phyloP scores from a whole-genome alignment of 2,113 vertebrate species.

The Axis porcinus region DNA sequence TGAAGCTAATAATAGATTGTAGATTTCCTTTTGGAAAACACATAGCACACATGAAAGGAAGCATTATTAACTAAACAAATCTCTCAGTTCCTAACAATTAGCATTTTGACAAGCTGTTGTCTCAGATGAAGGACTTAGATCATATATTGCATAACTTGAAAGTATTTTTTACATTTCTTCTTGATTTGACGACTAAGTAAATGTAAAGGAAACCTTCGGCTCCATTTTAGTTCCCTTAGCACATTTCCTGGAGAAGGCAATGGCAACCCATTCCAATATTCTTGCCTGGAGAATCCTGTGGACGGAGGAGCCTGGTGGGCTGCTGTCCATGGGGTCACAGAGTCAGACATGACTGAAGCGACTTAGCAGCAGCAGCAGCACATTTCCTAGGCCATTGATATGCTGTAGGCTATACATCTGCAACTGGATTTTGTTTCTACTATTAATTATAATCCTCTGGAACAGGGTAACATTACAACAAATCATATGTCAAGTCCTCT shows the following conservation, averaged over 20 bases:
- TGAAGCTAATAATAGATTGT: constrained; percentile 49
- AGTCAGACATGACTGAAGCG: too few relatives aligned
- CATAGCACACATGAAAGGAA: constrained; percentile 40
- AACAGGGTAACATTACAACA: not conserved
- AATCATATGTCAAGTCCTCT: constrained; percentile 14
- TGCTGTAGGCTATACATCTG: not conserved
- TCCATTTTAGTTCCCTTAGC: not conserved
- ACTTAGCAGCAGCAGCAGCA: too few relatives aligned
- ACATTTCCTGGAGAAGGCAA: not conserved
- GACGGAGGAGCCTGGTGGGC: too few relatives aligned
- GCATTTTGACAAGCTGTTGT: constrained; percentile 65
- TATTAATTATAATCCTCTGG: constrained; percentile 37
- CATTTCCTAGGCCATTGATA: not conserved
- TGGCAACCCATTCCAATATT: too few relatives aligned
- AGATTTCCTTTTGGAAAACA: constrained; percentile 53
- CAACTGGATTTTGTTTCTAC: constrained; percentile 37
- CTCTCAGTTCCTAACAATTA: constrained; percentile 49
- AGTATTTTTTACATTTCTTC: constrained; percentile 39
- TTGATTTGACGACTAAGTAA: constrained; percentile 2
- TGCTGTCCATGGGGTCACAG: too few relatives aligned
- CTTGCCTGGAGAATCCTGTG: too few relatives aligned
- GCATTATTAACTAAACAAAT: constrained; percentile 47
- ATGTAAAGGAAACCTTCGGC: not conserved
- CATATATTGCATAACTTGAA: constrained; percentile 23
- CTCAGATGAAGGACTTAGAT: constrained; percentile 41